Conservation (phyloP, 35 echinoderm and acorn worm genomes). For the Stichopus chloronotus region DNA sequence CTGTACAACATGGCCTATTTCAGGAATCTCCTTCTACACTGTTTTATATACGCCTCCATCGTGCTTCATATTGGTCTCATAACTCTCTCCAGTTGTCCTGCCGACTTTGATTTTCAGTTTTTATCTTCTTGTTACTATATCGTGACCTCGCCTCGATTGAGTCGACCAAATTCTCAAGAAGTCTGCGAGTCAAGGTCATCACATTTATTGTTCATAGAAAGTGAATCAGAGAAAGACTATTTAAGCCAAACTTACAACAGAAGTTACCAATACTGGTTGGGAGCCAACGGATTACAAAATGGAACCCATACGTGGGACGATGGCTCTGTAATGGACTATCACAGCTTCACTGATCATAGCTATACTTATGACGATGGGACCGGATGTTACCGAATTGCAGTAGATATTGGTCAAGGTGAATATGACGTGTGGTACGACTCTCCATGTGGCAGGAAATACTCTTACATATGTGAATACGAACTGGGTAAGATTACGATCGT, state of each 20-base stretch:
- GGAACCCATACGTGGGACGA: background rate
- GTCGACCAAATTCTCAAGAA: background rate
- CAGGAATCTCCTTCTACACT: too few relatives aligned
- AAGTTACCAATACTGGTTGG: conserved; percentile 19
- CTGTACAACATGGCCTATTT: too few relatives aligned
- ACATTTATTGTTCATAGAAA: conserved; percentile 5
- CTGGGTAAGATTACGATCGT: background rate
- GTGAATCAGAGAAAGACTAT: background rate
- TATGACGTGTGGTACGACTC: background rate
- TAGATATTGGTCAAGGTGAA: background rate
- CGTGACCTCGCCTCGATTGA: background rate
- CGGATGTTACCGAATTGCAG: conserved; percentile 11
- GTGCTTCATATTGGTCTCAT: too few relatives aligned
- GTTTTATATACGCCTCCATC: too few relatives aligned
- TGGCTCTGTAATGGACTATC: background rate
- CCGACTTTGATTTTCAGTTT: background rate
- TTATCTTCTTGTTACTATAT: background rate
- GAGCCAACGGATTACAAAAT: background rate
- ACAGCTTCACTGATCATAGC: background rate
- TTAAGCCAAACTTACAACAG: background rate
- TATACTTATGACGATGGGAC: background rate
- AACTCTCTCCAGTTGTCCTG: background rate
- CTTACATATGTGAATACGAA: conserved; percentile 27
- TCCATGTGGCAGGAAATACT: background rate
- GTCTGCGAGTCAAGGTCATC: background rate